Evolutionary conservation across 2,113 vertebrate genomes (phyloP), one percentile per base, ranked within the genome.

Genomic region (Vidua chalybeata): DNA sequence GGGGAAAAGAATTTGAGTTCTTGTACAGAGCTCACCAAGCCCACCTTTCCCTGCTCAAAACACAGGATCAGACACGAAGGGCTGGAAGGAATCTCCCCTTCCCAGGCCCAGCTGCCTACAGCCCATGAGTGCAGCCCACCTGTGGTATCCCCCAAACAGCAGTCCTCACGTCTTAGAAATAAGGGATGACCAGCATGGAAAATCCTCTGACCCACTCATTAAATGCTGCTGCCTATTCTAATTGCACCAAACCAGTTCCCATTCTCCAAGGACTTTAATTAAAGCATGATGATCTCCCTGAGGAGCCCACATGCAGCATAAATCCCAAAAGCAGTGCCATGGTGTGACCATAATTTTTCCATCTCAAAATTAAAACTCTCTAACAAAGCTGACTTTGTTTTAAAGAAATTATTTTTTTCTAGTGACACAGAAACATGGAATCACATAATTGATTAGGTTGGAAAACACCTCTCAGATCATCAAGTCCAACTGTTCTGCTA

Each of bases 11-110:
- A 11, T 16, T 20, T 10, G 10, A 33, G n/a, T 24, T 64, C 52
- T 33, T 14, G 19, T 27, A 23, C 10, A 64, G 92, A 48, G 45
- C 45, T 78, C 76, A 52, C 15, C 85, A 68, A 51, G 23, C 19
- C 20, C 35, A 69, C 31, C 11, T 12, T 79, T 68, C 66, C 71
- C 6, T 13, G 66, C 23, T 41, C 58, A 66, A 68, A 84, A 68
- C 12, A 26, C 46, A 24, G 5, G 3, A 67, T 8, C 63, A 71
- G 21, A 48, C 27, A 52, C 0, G 0, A 67, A 43, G 33, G 31
- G 14, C 51, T 46, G 72, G 87, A 67, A 51, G 61, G 37, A 63
- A 61, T 7, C 39, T n/a, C 21, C 41, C 11, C 49, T 56, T 45
- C 27, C 48, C 75, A 74, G 30, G 0, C 62, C 55, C 30, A 54